Conservation (phyloP, 2,888 invertebrate genomes). For the Dinocampus coccinellae region DNA sequence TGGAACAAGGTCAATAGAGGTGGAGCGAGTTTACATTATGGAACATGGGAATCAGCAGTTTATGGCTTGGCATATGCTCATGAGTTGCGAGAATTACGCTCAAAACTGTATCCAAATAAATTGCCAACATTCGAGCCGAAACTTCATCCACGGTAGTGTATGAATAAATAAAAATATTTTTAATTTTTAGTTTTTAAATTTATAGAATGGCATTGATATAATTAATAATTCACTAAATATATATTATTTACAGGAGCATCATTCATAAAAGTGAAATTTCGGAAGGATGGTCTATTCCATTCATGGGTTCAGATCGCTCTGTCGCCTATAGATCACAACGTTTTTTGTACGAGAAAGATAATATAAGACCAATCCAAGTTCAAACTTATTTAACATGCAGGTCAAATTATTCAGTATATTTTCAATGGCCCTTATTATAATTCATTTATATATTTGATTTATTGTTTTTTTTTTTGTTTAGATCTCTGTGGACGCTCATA, state of each 20-base stretch:
- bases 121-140: conserved; percentile 77
- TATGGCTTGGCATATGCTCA: conserved; percentile 78
- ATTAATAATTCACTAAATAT: conserved; percentile 10
- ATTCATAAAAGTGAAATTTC: conserved; percentile 71
- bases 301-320: conserved; percentile 86
- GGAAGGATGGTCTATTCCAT: conserved; percentile 79
- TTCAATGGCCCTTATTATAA: neutral
- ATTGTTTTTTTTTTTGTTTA: conserved; percentile 49
- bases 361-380: conserved; percentile 84
- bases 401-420: conserved; percentile 48
- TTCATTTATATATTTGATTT: neutral
- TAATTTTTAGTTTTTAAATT: conserved; percentile 22
- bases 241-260: conserved; percentile 64
- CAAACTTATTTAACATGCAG: conserved; percentile 78
- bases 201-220: conserved; percentile 14
- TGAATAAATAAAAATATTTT: neutral
- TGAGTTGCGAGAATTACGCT: conserved; percentile 77
- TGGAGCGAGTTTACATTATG: conserved; percentile 78
- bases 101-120: conserved; percentile 77
- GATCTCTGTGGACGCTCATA: conserved; percentile 72
- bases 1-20: conserved; percentile 51
- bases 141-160: conserved; percentile 72
- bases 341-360: conserved; percentile 76
- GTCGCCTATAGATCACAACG: conserved; percentile 87
- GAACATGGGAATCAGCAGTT: conserved; percentile 91